Evolutionary conservation across 2,113 vertebrate genomes (phyloP).

Genomic region (Cyanoliseus patagonus): DNA sequence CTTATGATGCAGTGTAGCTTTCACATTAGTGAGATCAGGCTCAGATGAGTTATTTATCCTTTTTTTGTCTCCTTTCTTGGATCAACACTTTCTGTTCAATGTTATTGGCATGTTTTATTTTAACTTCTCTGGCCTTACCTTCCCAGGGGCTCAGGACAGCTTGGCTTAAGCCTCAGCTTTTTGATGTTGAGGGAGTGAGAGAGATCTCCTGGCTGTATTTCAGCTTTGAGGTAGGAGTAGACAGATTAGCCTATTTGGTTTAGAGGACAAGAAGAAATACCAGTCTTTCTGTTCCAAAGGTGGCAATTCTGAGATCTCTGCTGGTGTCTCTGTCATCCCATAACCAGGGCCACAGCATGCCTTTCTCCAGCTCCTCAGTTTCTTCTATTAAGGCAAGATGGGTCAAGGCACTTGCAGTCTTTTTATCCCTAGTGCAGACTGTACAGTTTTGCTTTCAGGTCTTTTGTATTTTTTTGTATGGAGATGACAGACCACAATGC

Average conservation of each 20-base stretch:
- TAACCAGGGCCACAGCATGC: rapidly evolving
- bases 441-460: neutral
- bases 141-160: neutral
- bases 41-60: neutral
- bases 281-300: neutral
- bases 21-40: neutral
- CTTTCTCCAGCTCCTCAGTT: neutral
- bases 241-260: neutral
- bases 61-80: neutral
- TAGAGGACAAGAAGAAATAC: neutral
- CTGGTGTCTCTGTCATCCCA: neutral
- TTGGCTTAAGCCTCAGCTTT: neutral
- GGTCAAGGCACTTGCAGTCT: neutral
- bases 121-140: neutral
- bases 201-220: neutral
- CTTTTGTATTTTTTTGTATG: neutral
- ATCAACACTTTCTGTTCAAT: neutral
- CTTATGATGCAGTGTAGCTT: neutral
- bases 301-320: neutral
- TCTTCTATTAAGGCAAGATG: neutral
- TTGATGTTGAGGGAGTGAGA: neutral
- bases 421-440: neutral
- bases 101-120: neutral
- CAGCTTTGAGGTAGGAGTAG: neutral
- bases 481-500: neutral